Evolutionary conservation across 2,888 invertebrate species (phyloP).

Genomic region (Hypena proboscidalis): DNA sequence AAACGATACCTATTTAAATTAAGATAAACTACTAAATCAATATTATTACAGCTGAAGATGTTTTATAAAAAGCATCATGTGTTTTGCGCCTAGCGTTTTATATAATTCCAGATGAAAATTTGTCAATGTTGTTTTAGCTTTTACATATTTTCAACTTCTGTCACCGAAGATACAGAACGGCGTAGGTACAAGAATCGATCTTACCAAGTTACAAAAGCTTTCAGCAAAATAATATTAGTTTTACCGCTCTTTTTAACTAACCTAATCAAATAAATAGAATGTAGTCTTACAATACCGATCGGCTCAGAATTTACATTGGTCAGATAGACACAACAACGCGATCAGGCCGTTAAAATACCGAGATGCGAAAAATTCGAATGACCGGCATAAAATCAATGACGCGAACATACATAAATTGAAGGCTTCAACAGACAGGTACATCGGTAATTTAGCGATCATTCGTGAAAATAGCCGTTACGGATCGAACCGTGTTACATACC

Average conservation of each 20-base stretch:
- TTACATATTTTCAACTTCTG: too few relatives aligned
- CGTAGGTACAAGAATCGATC: too few relatives aligned
- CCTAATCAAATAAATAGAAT: background rate
- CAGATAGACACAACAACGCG: conserved; percentile 3
- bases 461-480: conserved; percentile 23
- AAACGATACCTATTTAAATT: too few relatives aligned
- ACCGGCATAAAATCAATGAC: conserved; percentile 18
- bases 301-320: background rate
- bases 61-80: too few relatives aligned
- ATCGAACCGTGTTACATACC: conserved; percentile 26
- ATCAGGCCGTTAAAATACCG: conserved; percentile 2
- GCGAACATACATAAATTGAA: conserved; percentile 15
- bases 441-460: conserved; percentile 18
- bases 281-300: background rate
- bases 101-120: too few relatives aligned
- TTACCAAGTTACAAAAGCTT: background rate
- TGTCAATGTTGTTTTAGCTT: too few relatives aligned
- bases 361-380: conserved; percentile 13
- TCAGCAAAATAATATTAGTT: background rate
- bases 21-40: too few relatives aligned
- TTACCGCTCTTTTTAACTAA: background rate
- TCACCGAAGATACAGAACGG: too few relatives aligned
- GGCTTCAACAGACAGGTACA: conserved; percentile 13
- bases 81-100: too few relatives aligned
- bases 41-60: too few relatives aligned